These are phyloP conservation scores for Phortica variegata DNA, from an alignment of 1,140 invertebrate species.

Conservation along the genomic window DNA sequence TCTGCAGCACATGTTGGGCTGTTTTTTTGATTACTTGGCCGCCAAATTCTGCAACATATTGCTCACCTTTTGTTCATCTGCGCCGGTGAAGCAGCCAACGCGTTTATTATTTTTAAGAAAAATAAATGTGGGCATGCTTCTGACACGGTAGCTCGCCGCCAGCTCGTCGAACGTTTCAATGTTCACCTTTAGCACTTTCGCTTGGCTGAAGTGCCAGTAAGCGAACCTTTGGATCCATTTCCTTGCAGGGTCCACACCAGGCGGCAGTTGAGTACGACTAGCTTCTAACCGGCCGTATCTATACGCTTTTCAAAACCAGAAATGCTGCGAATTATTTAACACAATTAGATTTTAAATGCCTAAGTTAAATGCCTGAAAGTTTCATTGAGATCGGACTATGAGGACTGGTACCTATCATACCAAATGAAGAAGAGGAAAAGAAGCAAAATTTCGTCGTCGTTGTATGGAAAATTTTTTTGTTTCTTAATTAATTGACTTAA, in stretches of 20 bases:
- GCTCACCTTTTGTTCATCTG: conserved; percentile 30
- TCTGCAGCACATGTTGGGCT: no score
- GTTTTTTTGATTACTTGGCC: background rate
- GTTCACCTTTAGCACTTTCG: conserved; percentile 28
- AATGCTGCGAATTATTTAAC: conserved; percentile 17
- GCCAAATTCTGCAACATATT: conserved; percentile 10
- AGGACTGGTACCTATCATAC: no score
- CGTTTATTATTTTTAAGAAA: conserved; percentile 19
- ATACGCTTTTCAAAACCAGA: conserved; percentile 43
- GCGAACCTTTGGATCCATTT: conserved; percentile 59
- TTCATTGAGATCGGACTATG: no score
- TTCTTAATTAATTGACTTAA: no score
- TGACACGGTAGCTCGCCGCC: conserved; percentile 22
- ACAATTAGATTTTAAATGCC: conserved; percentile 8
- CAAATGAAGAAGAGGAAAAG: no score
- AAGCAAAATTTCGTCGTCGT: no score
- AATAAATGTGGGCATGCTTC: conserved; percentile 33
- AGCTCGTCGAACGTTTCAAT: conserved; percentile 33
- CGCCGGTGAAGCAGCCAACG: conserved; percentile 20
- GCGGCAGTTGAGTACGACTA: conserved; percentile 63
- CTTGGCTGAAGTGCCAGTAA: conserved; percentile 19
- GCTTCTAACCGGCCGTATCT: conserved; percentile 59
- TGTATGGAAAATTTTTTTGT: no score
- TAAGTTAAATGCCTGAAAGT: no score
- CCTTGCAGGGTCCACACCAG: conserved; percentile 65